These are phyloP conservation scores for Hetaerina americana DNA, from an alignment of 1,140 invertebrate genomes.

Conservation along the genomic window DNA sequence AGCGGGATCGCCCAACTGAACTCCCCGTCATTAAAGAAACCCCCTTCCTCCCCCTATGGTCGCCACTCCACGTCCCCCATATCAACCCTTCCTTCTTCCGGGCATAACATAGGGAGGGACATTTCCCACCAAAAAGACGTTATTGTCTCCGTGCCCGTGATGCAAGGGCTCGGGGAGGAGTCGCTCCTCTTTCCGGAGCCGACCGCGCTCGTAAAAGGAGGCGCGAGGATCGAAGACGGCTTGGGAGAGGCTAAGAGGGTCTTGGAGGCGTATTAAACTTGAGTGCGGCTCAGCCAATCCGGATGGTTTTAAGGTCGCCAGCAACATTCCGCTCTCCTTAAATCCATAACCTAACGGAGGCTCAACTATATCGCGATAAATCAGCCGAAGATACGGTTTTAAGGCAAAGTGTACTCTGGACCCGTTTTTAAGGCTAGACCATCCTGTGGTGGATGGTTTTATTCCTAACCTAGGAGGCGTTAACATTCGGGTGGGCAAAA, in stretches of 20 bases:
- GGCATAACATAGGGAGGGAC: background rate
- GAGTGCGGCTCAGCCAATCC: background rate
- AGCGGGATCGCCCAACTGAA: too few relatives aligned
- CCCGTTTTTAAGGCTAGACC: too few relatives aligned
- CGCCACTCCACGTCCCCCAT: too few relatives aligned
- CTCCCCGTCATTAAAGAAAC: too few relatives aligned
- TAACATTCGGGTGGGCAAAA: too few relatives aligned
- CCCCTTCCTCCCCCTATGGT: too few relatives aligned
- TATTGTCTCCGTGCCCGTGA: too few relatives aligned
- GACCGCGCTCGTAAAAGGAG: background rate
- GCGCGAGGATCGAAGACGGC: background rate
- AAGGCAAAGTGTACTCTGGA: too few relatives aligned
- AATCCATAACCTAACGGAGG: background rate
- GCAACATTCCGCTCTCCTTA: background rate
- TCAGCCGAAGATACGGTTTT: background rate
- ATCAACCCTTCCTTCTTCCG: background rate
- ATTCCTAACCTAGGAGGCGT: too few relatives aligned
- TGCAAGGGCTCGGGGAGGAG: background rate
- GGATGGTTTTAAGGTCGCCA: background rate
- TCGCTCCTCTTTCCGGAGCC: background rate
- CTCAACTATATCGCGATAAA: background rate
- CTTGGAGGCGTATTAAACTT: background rate
- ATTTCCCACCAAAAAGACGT: background rate
- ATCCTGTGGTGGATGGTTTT: too few relatives aligned
- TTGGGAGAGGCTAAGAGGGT: too few relatives aligned